Evolutionary conservation across 2,113 vertebrate species (phyloP).

Genomic region (Saimiri boliviensis): DNA sequence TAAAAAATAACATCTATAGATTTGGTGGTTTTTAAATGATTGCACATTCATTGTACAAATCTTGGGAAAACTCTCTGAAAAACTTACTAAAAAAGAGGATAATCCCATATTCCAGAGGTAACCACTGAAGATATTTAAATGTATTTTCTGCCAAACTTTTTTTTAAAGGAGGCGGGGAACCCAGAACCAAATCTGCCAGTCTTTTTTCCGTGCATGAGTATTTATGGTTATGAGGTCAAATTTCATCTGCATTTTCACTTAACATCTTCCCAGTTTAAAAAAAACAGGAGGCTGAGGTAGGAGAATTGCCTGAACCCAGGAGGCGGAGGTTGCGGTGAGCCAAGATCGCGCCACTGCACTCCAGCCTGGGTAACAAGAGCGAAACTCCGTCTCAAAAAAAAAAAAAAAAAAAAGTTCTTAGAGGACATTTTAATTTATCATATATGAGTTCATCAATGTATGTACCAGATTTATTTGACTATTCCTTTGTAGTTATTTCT

Average conservation of each 20-base stretch:
- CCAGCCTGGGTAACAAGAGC: too few species aligned
- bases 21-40: slow-evolving; percentile 6
- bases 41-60: neutral
- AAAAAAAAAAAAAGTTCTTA: neutral
- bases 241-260: neutral
- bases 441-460: neutral
- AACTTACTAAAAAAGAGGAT: neutral
- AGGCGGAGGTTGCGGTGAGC: too few species aligned
- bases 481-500: neutral
- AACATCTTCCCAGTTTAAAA: neutral
- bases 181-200: neutral
- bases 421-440: neutral
- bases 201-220: neutral
- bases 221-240: neutral
- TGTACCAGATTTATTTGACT: neutral
- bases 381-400: too few species aligned
- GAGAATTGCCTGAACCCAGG: too few species aligned
- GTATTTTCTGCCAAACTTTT: neutral
- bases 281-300: too few species aligned
- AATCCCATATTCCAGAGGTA: neutral
- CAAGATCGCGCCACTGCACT: too few species aligned
- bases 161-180: neutral
- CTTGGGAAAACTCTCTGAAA: neutral
- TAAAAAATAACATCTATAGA: neutral
- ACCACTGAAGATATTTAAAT: neutral